These are phyloP conservation scores for Cheilosia grossa DNA, from an alignment of 2,888 invertebrate genomes.

Conservation along the genomic window DNA sequence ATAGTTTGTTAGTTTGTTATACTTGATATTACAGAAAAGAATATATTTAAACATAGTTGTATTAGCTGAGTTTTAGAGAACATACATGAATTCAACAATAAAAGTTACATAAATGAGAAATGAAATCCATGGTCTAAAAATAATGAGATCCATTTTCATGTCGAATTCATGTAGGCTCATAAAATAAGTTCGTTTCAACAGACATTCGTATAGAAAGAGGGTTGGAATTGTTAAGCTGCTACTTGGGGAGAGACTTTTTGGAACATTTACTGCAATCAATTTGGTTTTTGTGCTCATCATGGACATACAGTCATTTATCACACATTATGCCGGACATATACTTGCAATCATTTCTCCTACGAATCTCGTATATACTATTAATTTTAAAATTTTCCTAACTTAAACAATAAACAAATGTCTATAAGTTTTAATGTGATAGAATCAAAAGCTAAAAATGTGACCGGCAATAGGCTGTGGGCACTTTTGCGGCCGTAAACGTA, in stretches of 20 bases:
- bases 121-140: background rate
- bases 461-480: no score
- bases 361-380: no score
- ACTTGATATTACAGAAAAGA: constrained; percentile 24
- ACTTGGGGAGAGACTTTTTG: background rate
- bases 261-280: background rate
- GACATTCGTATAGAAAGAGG: constrained; percentile 22
- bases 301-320: no score
- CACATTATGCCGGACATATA: no score
- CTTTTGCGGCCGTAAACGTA: no score
- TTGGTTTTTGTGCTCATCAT: background rate
- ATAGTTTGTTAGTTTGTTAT: constrained; percentile 37
- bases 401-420: no score
- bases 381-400: no score
- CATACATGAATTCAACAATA: constrained; percentile 29
- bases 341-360: no score
- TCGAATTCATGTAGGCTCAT: constrained; percentile 28
- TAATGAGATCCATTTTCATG: background rate
- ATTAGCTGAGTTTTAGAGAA: constrained; percentile 50
- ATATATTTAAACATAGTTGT: constrained; percentile 31
- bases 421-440: no score
- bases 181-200: background rate
- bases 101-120: background rate
- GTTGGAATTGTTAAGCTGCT: constrained; percentile 23
- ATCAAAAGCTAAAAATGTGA: no score